Base-by-base conservation (phyloP, 1,140 invertebrate genomes). In the Trichomalopsis sarcophagae region DNA sequence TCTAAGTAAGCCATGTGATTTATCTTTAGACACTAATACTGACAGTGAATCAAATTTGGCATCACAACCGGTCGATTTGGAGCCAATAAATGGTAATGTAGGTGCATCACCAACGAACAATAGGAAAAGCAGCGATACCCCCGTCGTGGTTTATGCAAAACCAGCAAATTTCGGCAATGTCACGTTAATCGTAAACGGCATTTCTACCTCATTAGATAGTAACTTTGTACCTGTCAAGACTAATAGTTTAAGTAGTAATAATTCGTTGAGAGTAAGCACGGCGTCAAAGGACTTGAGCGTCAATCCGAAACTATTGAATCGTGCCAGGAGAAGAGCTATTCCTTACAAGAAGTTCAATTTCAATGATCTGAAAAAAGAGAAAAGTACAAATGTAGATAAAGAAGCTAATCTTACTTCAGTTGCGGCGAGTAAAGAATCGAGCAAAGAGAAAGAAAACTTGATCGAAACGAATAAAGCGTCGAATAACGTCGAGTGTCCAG, bases 331-430 rank as follows among this genome's bases (percentile, higher is more conserved):
- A 36, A 79, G 30, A 55, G 9, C 0, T 7, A 1, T 0, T 13
- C 21, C 6, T 50, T 62, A 40, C 23, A 14, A 74, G 62, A 79
- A 84, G n/a, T 84, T 84, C 79, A 47, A 76, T 82, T 78, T 82
- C 66, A 27, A 80, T 17, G 44, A 76, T 6, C 17, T 62, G 21
- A 21, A 21, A 21, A 21, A 62, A 66, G 11, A 2, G 40, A 76
- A 66, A 7, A 40, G 73, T 82, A 76, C 81, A 76, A 75, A 55
- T 66, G 13, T n/a, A 62, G n/a, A 47, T 17, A 71, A 55, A 33
- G 11, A 73, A 69, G 3, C 2, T 14, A 27, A 77, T 6, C 0
- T 11, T 40, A n/a, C 10, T 77, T 36, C 23, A 76, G n/a, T n/a
- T 44, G 6, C 13, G 44, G 7, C 3, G 17, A 47, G 14, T 4